Evolutionary conservation across 2,113 vertebrate genomes (phyloP).

Genomic region (Neodon shergylaensis): DNA sequence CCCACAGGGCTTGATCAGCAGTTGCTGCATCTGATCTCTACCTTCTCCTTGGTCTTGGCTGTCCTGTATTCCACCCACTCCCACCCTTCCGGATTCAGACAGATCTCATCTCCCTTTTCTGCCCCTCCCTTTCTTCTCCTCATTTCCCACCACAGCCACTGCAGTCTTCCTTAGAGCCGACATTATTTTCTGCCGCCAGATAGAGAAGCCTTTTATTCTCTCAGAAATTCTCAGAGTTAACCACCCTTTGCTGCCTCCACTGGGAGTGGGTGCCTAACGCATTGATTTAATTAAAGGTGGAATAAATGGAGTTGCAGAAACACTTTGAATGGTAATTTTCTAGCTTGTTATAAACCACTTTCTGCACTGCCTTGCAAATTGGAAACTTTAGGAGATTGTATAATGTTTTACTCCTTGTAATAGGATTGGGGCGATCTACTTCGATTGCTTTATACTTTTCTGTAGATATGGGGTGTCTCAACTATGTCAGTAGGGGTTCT

Average conservation of each 20-base stretch:
- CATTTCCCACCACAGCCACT: slow-evolving; percentile 2
- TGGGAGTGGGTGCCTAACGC: neutral
- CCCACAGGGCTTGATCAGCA: slow-evolving; percentile 13
- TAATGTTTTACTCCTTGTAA: slow-evolving; percentile 20
- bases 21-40: neutral
- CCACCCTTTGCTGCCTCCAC: neutral
- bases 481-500: neutral
- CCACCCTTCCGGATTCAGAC: neutral
- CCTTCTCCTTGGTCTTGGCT: neutral
- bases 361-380: slow-evolving; percentile 42
- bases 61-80: neutral
- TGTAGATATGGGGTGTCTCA: neutral
- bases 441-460: slow-evolving; percentile 51
- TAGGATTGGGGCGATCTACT: neutral
- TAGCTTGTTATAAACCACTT: slow-evolving; percentile 34
- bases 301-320: slow-evolving; percentile 56
- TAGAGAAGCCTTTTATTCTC: slow-evolving; percentile 8
- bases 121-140: neutral
- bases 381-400: neutral
- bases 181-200: slow-evolving; percentile 28
- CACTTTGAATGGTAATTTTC: slow-evolving; percentile 38
- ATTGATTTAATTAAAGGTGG: slow-evolving; percentile 62
- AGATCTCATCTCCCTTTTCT: neutral
- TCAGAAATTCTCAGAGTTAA: neutral
- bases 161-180: slow-evolving; percentile 17